Percentiles rank a stretch among this genome's conserved stretches.
These are phyloP conservation scores for Forpus xanthops DNA, from an alignment of 2,797 vertebrate species.

Conservation along the genomic window DNA sequence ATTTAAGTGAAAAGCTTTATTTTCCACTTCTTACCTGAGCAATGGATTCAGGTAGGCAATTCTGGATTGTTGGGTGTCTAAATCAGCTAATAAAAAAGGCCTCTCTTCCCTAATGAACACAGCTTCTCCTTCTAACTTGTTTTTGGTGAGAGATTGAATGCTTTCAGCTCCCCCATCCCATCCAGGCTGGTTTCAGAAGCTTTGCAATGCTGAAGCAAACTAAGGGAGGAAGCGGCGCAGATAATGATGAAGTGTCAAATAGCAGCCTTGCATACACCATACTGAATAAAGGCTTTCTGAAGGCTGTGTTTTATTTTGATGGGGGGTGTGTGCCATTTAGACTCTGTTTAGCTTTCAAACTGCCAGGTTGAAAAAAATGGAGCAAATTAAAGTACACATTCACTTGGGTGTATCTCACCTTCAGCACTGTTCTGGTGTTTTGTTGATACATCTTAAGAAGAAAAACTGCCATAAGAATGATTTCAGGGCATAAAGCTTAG, in stretches of 20 bases:
- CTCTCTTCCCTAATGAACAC: background rate
- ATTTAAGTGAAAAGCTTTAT: background rate
- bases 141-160: background rate
- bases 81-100: background rate
- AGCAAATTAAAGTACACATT: background rate
- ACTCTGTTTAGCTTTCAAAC: slow-evolving; percentile 6
- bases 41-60: background rate
- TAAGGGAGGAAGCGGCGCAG: background rate
- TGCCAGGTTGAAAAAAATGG: background rate
- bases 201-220: background rate
- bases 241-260: background rate
- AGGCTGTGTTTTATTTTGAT: slow-evolving; percentile 11
- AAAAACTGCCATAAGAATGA: background rate
- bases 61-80: background rate
- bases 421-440: background rate
- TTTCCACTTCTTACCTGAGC: background rate
- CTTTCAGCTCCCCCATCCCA: background rate
- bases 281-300: background rate
- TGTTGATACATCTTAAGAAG: background rate
- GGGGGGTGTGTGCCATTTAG: background rate
- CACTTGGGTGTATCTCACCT: background rate
- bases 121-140: background rate
- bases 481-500: background rate
- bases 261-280: background rate
- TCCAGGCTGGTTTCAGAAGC: background rate